Base-by-base conservation (phyloP, 1,140 invertebrate species). In the Drosophila trapezifrons region DNA sequence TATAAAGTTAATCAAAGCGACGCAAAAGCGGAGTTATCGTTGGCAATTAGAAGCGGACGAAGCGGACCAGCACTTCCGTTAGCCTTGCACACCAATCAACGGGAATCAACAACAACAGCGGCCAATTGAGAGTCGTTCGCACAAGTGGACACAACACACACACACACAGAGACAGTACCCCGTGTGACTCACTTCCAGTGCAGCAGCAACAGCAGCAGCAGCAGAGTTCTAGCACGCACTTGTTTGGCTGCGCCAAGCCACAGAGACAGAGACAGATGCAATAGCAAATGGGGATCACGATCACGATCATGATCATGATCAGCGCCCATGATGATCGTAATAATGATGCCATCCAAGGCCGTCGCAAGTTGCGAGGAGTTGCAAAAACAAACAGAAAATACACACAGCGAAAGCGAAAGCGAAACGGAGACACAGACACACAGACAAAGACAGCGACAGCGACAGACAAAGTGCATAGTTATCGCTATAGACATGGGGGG, bases 81-180 rank as follows among this genome's bases (percentile, higher is more conserved):
- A 82, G 83, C 90, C 90, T 91, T 91, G 90, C 74, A 69, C 45
- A 58, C 46, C 76, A 91, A 91, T 91, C 85, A 84, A 84, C 47
- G 46, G 47, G 35, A 67, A 40, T 66, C 62, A 67, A 40, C 43
- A 47, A 29, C 59, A 47, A 37, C 29, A 18, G 58, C 60, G 29
- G 65, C 43, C 67, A 71, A 72, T 72, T 72, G 66, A 71, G 66
- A 47, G 58, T 20, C 32, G 29, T 38, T 22, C 42, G 40, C 63
- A 67, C 47, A 67, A 70, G 47, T 55, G 63, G 66, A 70, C 63
- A 70, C 15, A 54, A 42, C 40, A 67, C 46, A 18, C 38, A 42
- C n/a, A n/a, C 13, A 37, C 3, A 8, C 5, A 47, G 1, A 15
- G 6, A 20, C 20, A 45, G 55, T 17, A n/a, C 18, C 32, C 32